Base-by-base conservation (phyloP, 2,888 invertebrate genomes). In the Coelinius sp. region DNA sequence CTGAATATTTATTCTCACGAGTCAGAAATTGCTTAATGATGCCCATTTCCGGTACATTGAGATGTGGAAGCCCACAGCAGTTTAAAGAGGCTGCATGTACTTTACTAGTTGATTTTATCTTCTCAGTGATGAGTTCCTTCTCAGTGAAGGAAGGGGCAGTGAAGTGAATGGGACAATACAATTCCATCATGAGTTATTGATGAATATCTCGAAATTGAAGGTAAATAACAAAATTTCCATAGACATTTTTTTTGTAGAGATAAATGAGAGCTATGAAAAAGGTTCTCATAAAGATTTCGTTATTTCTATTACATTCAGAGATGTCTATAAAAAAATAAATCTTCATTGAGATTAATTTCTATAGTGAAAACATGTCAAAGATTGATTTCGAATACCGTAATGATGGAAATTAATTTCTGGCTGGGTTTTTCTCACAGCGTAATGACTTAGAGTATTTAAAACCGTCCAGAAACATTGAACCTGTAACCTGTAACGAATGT, bases 391-490 rank as follows among this genome's bases (percentile, higher is more conserved):
- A 69, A 27, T 77, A 81, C 82, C 82, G 49, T 76, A 82, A 38
- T 80, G 74, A 49, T 73, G 71, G 17, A 81, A 77, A 68, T 79
- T 68, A 62, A 79, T 31, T 20, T 77, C 69, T 10, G 72, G 53
- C 4, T 73, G 70, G 14, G 76, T 77, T 31, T 80, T 73, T 53
- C 66, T 76, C 0, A 76, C 74, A 20, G 77, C 76, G 12, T 71
- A 64, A 25, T 65, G 69, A 52, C 82, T 77, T 38, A 86, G 77
- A 68, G 78, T 71, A 59, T 83, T 75, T 52, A 88, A 75, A 8
- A 80, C 73, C 12, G 73, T 74, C 87, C 87, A 87, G 25, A 88
- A 80, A 8, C 17, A 64, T 20, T 64, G 31, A n/a, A n/a, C n/a
- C n/a, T n/a, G n/a, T n/a, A 0, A 64, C 66, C 84, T 84, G 49